These are phyloP conservation scores for Halcyon malimbica DNA, from an alignment of 2,113 vertebrate species.

Conservation along the genomic window DNA sequence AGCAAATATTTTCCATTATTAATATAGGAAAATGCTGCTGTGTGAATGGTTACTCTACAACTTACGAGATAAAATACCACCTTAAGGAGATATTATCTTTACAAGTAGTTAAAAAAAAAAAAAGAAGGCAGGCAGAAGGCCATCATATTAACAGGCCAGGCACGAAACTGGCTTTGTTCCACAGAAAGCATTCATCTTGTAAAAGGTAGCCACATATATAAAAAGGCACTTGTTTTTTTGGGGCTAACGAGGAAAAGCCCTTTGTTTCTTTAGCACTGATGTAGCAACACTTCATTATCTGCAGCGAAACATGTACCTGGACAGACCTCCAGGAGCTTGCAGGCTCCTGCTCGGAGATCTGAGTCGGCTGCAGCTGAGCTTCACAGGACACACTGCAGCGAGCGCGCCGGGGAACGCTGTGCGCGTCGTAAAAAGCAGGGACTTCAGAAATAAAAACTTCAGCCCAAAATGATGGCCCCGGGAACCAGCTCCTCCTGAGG, in stretches of 20 bases:
- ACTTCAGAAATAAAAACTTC: constrained; percentile 30
- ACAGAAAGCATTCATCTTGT: constrained; percentile 36
- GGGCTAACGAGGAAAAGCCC: constrained; percentile 32
- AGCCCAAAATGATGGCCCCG: neutral
- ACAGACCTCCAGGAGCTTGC: neutral
- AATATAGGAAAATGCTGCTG: constrained; percentile 68
- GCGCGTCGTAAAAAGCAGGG: neutral
- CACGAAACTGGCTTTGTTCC: constrained; percentile 1
- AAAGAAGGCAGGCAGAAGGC: constrained; percentile 26
- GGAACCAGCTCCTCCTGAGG: constrained; percentile 49
- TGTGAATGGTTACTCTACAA: constrained; percentile 69
- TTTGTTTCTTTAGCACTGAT: constrained; percentile 28
- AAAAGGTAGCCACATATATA: constrained; percentile 36
- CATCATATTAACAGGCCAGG: constrained; percentile 19
- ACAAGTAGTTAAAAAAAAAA: constrained; percentile 59
- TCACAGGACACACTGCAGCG: neutral
- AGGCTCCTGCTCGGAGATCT: neutral
- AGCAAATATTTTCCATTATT: constrained; percentile 71
- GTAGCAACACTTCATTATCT: constrained; percentile 52
- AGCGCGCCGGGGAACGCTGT: neutral
- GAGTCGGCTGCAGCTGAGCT: neutral
- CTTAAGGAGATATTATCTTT: constrained; percentile 67
- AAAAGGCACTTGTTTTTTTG: constrained; percentile 65
- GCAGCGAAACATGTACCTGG: constrained; percentile 48
- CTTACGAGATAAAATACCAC: constrained; percentile 63